Evolutionary conservation across 2,797 vertebrate species (phyloP), one percentile per base, ranked within the genome.

Genomic region (Acomys russatus): DNA sequence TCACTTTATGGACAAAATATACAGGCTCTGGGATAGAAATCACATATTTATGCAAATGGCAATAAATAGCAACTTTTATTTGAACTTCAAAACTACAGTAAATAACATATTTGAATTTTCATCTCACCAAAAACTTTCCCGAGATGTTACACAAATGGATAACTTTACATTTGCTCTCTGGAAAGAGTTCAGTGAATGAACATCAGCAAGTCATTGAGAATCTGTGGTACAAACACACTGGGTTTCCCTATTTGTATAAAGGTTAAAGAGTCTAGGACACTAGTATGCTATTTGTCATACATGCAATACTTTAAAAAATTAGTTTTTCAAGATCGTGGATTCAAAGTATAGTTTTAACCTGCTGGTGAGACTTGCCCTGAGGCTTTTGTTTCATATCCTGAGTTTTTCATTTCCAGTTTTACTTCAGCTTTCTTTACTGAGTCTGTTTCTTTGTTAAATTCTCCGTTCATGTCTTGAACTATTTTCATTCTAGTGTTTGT

Each of bases 1-100:
- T 97, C 17, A 38, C 87, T 91, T 96, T 92, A 84, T 90, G 64
- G 54, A 38, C 28, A 22, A 59, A 88, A 59, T 86, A 79, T 78
- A 51, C 23, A 96, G n/a, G 54, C 54, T 94, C 12, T 74, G 12
- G 77, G n/a, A 25, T 59, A 94, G 73, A 84, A 90, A 90, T 89
- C 30, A 17, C 14, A 68, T 88, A 88, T 88, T 88, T 28, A 63
- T 22, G 68, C 38, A 84, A 70, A 64, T 49, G 86, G 35, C 30
- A 63, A 74, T 90, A 77, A 56, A 54, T 38, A 44, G 9, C 17
- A 54, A 18, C 59, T 87, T 95, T 88, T 78, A 88, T 88, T 79
- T 78, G 4, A 82, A 92, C 71, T 89, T 38, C 63, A 33, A 92
- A 90, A 91, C 6, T 17, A 35, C 17, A 59, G 1, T 95, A 91